These are phyloP conservation scores for Yponomeuta sedellus DNA, from an alignment of 2,888 invertebrate genomes.

Conservation along the genomic window DNA sequence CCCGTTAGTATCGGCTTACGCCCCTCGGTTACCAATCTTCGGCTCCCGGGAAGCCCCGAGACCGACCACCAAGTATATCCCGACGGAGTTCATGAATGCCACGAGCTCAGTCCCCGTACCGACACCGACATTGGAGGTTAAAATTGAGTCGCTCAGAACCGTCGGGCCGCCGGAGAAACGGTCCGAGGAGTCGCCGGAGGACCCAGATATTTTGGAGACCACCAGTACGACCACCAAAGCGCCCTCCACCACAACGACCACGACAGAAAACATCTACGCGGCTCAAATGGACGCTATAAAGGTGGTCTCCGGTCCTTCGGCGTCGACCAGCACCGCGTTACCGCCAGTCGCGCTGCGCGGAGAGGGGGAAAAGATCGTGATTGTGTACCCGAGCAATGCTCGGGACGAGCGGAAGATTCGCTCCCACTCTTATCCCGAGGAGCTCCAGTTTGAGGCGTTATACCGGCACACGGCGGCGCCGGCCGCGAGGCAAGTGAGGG, in stretches of 20 bases:
- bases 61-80: slow-evolving; percentile 79
- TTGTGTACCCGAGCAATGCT: slow-evolving; percentile 70
- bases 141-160: slow-evolving; percentile 59
- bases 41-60: slow-evolving; percentile 63
- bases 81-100: slow-evolving; percentile 63
- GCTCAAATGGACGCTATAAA: slow-evolving; percentile 59
- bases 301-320: slow-evolving; percentile 51
- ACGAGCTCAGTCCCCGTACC: slow-evolving; percentile 58
- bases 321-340: slow-evolving; percentile 58
- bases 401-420: slow-evolving; percentile 68
- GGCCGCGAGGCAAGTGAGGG: slow-evolving; percentile 39
- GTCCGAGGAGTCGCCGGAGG: slow-evolving; percentile 57
- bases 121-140: slow-evolving; percentile 70
- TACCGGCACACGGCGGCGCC: slow-evolving; percentile 61
- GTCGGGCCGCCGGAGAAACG: slow-evolving; percentile 65
- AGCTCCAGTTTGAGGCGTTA: slow-evolving; percentile 68
- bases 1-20: slow-evolving; percentile 86
- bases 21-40: slow-evolving; percentile 82
- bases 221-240: slow-evolving; percentile 36
- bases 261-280: slow-evolving; percentile 38
- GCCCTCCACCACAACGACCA: slow-evolving; percentile 37
- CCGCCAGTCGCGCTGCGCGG: slow-evolving; percentile 63
- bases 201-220: slow-evolving; percentile 52
- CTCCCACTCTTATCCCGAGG: slow-evolving; percentile 68
- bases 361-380: slow-evolving; percentile 64